These are phyloP conservation scores for Thaumatotibia leucotreta DNA, from an alignment of 1,140 invertebrate species.

Conservation along the genomic window DNA sequence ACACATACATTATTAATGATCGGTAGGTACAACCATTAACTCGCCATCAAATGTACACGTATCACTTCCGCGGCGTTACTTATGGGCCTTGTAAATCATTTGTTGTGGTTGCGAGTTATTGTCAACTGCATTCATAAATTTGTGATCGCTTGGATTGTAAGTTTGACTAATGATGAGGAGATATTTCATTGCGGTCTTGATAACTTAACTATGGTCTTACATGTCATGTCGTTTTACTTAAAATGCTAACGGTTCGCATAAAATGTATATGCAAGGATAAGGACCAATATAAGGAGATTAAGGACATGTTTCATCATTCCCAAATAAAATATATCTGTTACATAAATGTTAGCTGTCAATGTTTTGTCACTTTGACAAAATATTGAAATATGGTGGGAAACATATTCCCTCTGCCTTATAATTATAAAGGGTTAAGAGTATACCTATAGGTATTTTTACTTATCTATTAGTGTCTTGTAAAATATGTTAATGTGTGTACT, in stretches of 20 bases:
- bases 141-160: not conserved
- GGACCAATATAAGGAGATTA: too few relatives aligned
- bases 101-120: not conserved
- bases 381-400: too few relatives aligned
- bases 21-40: not conserved
- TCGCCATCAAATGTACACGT: not conserved
- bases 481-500: too few relatives aligned
- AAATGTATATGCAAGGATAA: not conserved
- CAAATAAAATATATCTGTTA: too few relatives aligned
- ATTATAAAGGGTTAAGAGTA: too few relatives aligned
- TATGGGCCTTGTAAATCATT: not conserved
- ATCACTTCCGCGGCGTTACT: not conserved
- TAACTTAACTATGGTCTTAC: not conserved
- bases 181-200: not conserved
- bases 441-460: too few relatives aligned
- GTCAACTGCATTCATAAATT: not conserved
- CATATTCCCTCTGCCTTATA: too few relatives aligned
- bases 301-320: too few relatives aligned
- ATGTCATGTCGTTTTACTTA: not conserved
- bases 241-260: not conserved
- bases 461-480: too few relatives aligned
- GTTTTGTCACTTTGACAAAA: too few relatives aligned
- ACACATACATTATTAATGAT: not conserved
- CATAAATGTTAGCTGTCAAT: too few relatives aligned
- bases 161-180: not conserved